Evolutionary conservation across 2,888 invertebrate genomes (phyloP), one percentile per base, ranked within the genome.

Genomic region (Cephus nigrinus): DNA sequence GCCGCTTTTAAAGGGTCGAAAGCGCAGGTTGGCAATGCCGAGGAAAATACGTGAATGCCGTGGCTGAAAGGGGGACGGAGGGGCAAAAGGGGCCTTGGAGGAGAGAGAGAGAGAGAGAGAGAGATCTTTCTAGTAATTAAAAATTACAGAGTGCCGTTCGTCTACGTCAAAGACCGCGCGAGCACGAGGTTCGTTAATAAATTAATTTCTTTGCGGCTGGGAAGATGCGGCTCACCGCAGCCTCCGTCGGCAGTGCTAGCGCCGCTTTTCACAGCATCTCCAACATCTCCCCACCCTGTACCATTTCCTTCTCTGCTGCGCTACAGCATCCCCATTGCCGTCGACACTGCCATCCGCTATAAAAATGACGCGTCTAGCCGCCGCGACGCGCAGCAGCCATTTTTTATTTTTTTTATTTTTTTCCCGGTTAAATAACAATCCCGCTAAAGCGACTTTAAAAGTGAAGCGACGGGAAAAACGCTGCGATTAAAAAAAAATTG

Each of bases 41-140:
- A 55, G 15, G 40, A 55, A 55, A 55, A 23, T 40, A 15, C 40
- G 40, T 55, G 23, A 55, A 55, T 9, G 40, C 23, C 23, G 40
- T 15, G 5, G 40, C 23, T 23, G 23, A 55, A 55, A 2, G 23
- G 23, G 40, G 23, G 0, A 1, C 4, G 9, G 23, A 15, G 15
- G 40, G 4, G 40, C 4, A 15, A 40, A 73, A 73, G 69, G 72
- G 40, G 15, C 40, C 36, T 36, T 4, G 12, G 15, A 4, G 40
- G 4, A 5, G 12, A 69, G 30, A 36, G 15, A 15, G 30, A 33
- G 34, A 33, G 34, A 69, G 30, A 36, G 11, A 36, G 12, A 23
- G 31, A 40, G 12, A 84, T 86, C 81, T 84, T 85, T 84, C 79
- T 81, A 81, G 81, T 85, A 83, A 85, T 85, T 85, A 85, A 85